Evolutionary conservation across 2,888 invertebrate species (phyloP).

Genomic region (Pseudococcus jackbeardsleyi): DNA sequence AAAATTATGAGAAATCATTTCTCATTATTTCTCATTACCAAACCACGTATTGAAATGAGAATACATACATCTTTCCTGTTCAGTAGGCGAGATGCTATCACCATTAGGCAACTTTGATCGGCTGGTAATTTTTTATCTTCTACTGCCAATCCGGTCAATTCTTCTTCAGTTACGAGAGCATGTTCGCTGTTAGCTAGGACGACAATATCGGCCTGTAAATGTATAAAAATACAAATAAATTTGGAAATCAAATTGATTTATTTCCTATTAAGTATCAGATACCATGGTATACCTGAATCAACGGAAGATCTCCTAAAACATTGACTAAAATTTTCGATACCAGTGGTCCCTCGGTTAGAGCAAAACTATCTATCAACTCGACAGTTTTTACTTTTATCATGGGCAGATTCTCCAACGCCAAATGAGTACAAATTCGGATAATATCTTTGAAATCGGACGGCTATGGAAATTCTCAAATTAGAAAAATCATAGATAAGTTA

Average conservation of each 20-base stretch:
- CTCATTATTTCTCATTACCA: not conserved
- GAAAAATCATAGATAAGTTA: not conserved
- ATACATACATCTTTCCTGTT: slow-evolving; percentile 72
- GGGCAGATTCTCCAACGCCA: slow-evolving; percentile 80
- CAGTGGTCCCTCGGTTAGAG: slow-evolving; percentile 72
- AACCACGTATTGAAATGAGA: slow-evolving; percentile 60
- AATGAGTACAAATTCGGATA: slow-evolving; percentile 77
- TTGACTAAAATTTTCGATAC: slow-evolving; percentile 74
- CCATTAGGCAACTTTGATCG: slow-evolving; percentile 73
- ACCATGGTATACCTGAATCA: slow-evolving; percentile 68
- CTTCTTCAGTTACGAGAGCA: slow-evolving; percentile 70
- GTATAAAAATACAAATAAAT: not conserved
- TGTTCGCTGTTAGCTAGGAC: slow-evolving; percentile 70
- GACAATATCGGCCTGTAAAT: slow-evolving; percentile 75
- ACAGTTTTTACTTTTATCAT: slow-evolving; percentile 76
- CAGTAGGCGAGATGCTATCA: slow-evolving; percentile 73
- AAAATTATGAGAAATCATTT: not conserved
- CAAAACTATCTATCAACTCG: slow-evolving; percentile 73
- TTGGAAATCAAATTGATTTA: not conserved
- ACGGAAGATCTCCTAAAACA: slow-evolving; percentile 75
- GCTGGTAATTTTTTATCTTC: slow-evolving; percentile 75
- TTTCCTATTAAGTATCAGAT: not conserved
- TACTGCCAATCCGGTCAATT: slow-evolving; percentile 73
- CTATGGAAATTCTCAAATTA: slow-evolving; percentile 62
- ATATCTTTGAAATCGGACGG: slow-evolving; percentile 71